phyloP scores from a whole-genome alignment of 2,113 vertebrate genomes.

The Labeo rohita region DNA sequence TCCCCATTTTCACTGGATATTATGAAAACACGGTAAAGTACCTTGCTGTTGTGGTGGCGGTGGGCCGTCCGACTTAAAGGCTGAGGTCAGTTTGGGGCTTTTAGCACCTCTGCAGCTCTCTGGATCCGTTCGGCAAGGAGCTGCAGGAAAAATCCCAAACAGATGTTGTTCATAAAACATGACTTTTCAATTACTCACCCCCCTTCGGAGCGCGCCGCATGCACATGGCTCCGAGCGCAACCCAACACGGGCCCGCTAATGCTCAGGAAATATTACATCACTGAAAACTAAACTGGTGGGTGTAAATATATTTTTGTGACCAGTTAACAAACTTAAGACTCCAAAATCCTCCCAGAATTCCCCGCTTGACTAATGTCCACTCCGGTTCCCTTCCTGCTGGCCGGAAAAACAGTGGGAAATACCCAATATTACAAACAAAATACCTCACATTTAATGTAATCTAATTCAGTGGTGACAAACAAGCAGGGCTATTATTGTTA shows the following conservation, averaged over 20 bases:
- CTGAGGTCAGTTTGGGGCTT: conserved; percentile 53
- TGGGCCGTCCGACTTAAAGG: not conserved
- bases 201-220: conserved; percentile 48
- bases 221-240: conserved; percentile 28
- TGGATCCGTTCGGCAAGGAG: conserved; percentile 50
- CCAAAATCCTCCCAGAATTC: conserved; percentile 52
- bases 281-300: conserved; percentile 56
- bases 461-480: conserved; percentile 29
- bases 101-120: conserved; percentile 49
- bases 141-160: conserved; percentile 58
- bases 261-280: conserved; percentile 63
- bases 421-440: conserved; percentile 43
- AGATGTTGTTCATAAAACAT: conserved; percentile 64
- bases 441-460: conserved; percentile 42
- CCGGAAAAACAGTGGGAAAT: conserved; percentile 30
- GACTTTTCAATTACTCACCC: conserved; percentile 63
- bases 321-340: conserved; percentile 57
- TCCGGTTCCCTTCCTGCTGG: conserved; percentile 25
- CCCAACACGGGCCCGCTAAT: conserved; percentile 51
- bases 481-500: not conserved
- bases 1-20: conserved; percentile 6
- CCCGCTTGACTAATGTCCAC: conserved; percentile 45
- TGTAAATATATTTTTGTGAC: conserved; percentile 59
- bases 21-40: conserved; percentile 1
- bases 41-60: not conserved